These are phyloP conservation scores for Temnothorax rugatulus DNA, from an alignment of 2,888 invertebrate genomes.

Conservation along the genomic window DNA sequence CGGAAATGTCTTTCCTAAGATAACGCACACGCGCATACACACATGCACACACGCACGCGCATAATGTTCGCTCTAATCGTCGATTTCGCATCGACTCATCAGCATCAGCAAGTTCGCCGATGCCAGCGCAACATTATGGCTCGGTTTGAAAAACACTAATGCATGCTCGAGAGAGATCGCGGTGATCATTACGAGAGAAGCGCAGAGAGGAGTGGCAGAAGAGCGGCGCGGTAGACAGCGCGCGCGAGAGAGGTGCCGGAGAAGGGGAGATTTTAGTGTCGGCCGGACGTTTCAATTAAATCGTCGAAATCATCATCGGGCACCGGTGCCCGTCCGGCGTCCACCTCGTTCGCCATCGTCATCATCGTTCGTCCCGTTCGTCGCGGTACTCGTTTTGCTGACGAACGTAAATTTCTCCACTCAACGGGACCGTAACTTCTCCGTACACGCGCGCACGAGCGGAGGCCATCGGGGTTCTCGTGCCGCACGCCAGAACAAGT, in stretches of 20 bases:
- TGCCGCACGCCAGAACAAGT: constrained; percentile 53
- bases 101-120: constrained; percentile 12
- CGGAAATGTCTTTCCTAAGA: constrained; percentile 1
- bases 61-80: background rate
- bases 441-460: constrained; percentile 26
- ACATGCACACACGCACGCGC: background rate
- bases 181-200: constrained; percentile 8
- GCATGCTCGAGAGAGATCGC: constrained; percentile 12
- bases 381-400: constrained; percentile 51
- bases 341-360: constrained; percentile 53
- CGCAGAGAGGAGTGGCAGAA: constrained; percentile 35
- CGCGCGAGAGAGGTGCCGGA: constrained; percentile 21
- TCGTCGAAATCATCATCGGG: constrained; percentile 74
- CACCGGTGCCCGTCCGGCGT: constrained; percentile 28
- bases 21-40: background rate
- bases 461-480: constrained; percentile 46
- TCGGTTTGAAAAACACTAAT: constrained; percentile 42
- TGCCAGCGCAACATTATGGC: constrained; percentile 9
- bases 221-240: constrained; percentile 6
- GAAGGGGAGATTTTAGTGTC: constrained; percentile 74
- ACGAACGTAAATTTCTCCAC: constrained; percentile 71
- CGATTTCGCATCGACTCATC: constrained; percentile 27
- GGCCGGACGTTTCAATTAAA: constrained; percentile 81
- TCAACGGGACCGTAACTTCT: constrained; percentile 61
- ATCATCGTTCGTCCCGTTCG: constrained; percentile 8